Evolutionary conservation across 2,113 vertebrate species (phyloP), one percentile per base, ranked within the genome.

Genomic region (Oenanthe melanoleuca): DNA sequence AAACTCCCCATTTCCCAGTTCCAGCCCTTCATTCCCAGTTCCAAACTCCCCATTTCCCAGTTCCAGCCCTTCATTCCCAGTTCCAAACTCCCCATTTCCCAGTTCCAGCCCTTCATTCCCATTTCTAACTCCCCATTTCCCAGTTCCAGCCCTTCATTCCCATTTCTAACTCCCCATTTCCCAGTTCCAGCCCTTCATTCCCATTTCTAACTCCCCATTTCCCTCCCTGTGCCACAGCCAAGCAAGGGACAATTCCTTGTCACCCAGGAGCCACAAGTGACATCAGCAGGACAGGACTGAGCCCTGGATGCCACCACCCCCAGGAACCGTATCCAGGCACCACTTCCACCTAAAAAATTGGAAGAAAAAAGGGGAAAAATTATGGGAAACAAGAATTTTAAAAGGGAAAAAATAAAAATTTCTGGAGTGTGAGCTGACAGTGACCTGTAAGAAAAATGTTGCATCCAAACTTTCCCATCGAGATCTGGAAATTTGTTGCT

Each of bases 401-500:
- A 64, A 61, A 44, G 2, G 12, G 4, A 5, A 1, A 52, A 75
- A 90, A 57, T 5, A 14, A 61, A 71, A 94, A 88, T 1, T 38
- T 73, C 45, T 82, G 57, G 10, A 71, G 53, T 31, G 37, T 94
- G 95, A 97, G 96, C 91, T 89, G 74, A 92, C 89, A 81, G 70
- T 96, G 95, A 97, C 85, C 93, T 88, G 82, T 59, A 63, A 86
- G 80, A 93, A 95, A 73, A 94, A 96, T 71, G 77, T 84, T 89
- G 61, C 49, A 49, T 95, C 94, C 67, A 88, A 95, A 95, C 69
- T 95, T 96, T 97, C 97, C 93, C 96, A 93, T 89, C 44, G 34
- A 89, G 83, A 55, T 42, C 67, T 95, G 86, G 94, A 93, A 96
- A 94, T 96, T 96, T 96, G 88, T 91, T 97, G 91, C 89, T 92